Evolutionary conservation across 2,888 invertebrate species (phyloP).

Genomic region (Leucoma salicis): DNA sequence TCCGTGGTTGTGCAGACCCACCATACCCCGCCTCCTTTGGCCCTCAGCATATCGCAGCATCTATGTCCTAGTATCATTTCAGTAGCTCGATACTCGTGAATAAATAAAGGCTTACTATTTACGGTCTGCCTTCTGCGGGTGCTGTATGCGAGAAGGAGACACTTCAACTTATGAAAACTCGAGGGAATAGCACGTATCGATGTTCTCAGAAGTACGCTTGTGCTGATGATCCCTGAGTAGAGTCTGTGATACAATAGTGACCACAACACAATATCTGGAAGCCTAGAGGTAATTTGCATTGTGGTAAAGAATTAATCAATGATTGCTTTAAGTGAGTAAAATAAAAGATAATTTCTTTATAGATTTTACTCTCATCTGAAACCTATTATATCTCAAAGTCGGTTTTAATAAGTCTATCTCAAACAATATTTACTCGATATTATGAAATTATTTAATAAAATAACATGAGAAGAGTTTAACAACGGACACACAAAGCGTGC

Average conservation of each 20-base stretch:
- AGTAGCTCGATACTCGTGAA: constrained; percentile 82
- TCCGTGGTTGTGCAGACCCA: constrained; percentile 62
- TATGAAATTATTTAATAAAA: not conserved
- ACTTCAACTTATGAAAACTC: constrained; percentile 79
- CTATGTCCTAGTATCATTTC: constrained; percentile 75
- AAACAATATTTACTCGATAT: not conserved
- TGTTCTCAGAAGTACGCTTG: constrained; percentile 64
- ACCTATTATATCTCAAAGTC: constrained; percentile 17
- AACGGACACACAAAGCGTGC: constrained; percentile 41
- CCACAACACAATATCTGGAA: constrained; percentile 76
- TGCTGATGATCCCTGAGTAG: constrained; percentile 75
- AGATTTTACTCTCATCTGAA: constrained; percentile 66
- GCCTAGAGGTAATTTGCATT: constrained; percentile 75
- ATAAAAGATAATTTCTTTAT: constrained; percentile 43
- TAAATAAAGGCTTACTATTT: constrained; percentile 80
- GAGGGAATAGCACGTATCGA: constrained; percentile 75
- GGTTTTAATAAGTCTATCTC: not conserved
- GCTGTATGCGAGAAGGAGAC: constrained; percentile 93
- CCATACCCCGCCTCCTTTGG: constrained; percentile 77
- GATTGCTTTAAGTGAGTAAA: constrained; percentile 64
- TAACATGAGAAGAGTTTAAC: not conserved
- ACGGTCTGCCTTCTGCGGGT: constrained; percentile 89
- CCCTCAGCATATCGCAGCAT: constrained; percentile 69
- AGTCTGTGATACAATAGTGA: constrained; percentile 79
- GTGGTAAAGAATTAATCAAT: constrained; percentile 62